A percentile compares a stretch with the other conserved stretches of the same genome.
Conservation (phyloP, 1,140 invertebrate species). For the Araneus ventricosus region DNA sequence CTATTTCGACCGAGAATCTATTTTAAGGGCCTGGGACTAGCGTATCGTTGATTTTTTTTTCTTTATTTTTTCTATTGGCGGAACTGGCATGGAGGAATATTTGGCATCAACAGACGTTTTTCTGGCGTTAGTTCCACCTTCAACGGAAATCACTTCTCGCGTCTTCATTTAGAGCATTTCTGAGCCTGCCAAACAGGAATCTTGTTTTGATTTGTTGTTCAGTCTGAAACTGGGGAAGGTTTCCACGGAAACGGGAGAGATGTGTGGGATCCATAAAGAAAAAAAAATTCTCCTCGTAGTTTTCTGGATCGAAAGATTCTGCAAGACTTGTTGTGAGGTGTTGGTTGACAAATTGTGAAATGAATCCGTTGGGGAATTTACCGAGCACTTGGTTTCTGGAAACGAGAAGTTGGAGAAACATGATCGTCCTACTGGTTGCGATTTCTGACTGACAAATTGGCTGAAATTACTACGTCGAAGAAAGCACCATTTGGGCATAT, state of each 20-base stretch:
- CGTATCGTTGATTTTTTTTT: neutral
- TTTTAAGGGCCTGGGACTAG: constrained; percentile 32
- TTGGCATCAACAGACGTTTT: constrained; percentile 36
- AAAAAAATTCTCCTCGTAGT: neutral
- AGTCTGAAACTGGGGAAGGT: neutral
- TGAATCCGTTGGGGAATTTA: neutral
- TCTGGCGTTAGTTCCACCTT: neutral
- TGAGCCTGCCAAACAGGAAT: constrained; percentile 26
- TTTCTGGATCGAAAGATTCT: neutral
- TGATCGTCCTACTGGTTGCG: neutral
- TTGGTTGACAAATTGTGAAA: constrained; percentile 23
- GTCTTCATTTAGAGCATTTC: constrained; percentile 47
- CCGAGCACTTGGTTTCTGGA: neutral
- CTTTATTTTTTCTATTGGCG: constrained; percentile 33
- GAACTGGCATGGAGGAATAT: constrained; percentile 33
- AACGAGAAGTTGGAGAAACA: neutral
- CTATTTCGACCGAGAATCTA: constrained; percentile 56
- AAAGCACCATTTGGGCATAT: neutral
- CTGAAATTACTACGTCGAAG: neutral
- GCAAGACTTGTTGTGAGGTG: neutral
- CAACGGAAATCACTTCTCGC: constrained; percentile 33
- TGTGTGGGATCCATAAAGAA: neutral
- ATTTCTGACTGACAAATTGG: neutral
- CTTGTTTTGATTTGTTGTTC: constrained; percentile 12
- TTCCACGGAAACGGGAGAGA: neutral